Base-by-base conservation (phyloP, 1,140 invertebrate genomes). In the Eubasilissa regina region DNA sequence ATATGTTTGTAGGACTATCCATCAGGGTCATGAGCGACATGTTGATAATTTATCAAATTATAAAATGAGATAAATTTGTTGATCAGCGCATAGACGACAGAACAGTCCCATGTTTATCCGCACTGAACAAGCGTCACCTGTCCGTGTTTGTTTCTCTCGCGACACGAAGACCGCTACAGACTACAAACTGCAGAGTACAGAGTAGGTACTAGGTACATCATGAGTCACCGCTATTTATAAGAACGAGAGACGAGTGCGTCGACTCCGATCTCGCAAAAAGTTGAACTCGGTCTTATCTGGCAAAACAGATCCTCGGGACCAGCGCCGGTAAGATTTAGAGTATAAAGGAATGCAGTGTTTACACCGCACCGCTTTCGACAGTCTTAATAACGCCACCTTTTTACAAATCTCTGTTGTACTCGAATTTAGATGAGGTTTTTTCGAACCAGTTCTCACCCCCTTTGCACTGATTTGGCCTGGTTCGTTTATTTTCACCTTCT, bases 151-250 rank as follows among this genome's bases (percentile, higher is more conserved):
- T 51, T 72, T 19, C 47, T 44, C 64, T 72, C 15, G 68, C 68
- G 68, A 73, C 68, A 73, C 48, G 48, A 12, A 15, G 19, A 21
- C 56, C 68, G 68, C 64, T 17, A 53, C 21, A 68, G 64, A 68
- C 64, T 51, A 8, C n/a, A n/a, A n/a, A 8, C 48, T 13, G 11
- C n/a, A 15, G 48, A 51, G 9, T 43, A 47, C 25, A 45, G 35
- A n/a, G n/a, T n/a, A n/a, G n/a, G n/a, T n/a, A n/a, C n/a, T n/a
- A n/a, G n/a, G n/a, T n/a, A n/a, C n/a, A n/a, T n/a, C 45, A 76
- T 80, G 79, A 80, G 62, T 80, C 79, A 80, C 74, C 74, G 74
- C 79, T 80, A 80, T 80, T 76, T 80, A 76, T 77, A 75, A 43
- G 43, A 55, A 64, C 47, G 58, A 62, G 43, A 44, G 62, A 53